Base-by-base conservation (phyloP, 2,797 vertebrate species). In the Periophthalmus magnuspinnatus region DNA sequence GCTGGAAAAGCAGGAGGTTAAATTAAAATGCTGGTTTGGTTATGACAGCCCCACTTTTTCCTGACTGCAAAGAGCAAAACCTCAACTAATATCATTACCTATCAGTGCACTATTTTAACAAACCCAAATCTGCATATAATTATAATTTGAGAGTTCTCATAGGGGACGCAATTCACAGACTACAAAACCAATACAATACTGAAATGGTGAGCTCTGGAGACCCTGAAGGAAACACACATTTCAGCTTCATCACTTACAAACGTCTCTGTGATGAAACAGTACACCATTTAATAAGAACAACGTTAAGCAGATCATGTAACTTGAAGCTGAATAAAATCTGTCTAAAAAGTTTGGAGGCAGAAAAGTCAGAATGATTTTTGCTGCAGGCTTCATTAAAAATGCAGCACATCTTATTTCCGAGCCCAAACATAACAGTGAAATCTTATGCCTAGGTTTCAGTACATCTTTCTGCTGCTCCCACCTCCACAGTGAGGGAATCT, bases 301-400 rank as follows among this genome's bases (percentile, higher is more conserved):
- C 21, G 9, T 64, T 47, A 19, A 47, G 22, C 38, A 24, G 2
- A 28, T 47, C 21, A 62, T 10, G 24, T 48, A 17, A 28, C 16
- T 28, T 64, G 41, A 14, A 48, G 41, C 41, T 3, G 17, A 48
- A 22, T 48, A 28, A 64, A 10, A 17, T 48, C 34, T 61, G 5
- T 62, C 34, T 47, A 8, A 63, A 61, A 63, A 11, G 13, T 63
- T 22, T 41, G 34, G 41, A 63, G 22, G 19, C 9, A 10, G 5
- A 50, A 56, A 72, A 62, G 24, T 67, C 5, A 8, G 19, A 34
- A 38, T 56, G 22, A 36, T 33, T n/a, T n/a, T 33, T 52, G 64
- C 65, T 71, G 71, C 71, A 74, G 68, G 63, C 19, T 50, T 70
- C 52, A 72, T 77, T 67, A 67, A 69, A 77, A 64, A 45, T 69